A percentile compares a stretch with the other conserved stretches of the same genome.
phyloP scores from a whole-genome alignment of 2,888 invertebrate genomes.

The Nebria salina region DNA sequence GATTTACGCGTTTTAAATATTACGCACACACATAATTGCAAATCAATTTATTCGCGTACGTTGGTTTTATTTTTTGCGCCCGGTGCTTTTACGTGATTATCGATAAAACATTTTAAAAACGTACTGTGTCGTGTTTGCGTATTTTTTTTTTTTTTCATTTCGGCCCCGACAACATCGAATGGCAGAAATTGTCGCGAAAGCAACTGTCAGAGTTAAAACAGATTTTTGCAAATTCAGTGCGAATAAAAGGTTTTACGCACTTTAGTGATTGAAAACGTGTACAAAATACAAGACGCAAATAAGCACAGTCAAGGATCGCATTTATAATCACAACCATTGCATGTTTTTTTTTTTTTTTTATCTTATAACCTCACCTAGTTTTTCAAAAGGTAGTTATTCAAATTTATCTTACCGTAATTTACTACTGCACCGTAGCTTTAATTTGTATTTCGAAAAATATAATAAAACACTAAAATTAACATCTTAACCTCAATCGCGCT shows the following conservation, averaged over 20 bases:
- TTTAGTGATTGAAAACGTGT: conserved; percentile 8
- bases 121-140: conserved; percentile 56
- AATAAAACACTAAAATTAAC: no score
- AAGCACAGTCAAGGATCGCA: conserved; percentile 31
- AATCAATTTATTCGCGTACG: conserved; percentile 43
- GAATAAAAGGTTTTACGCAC: conserved; percentile 44
- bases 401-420: background rate
- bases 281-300: conserved; percentile 48
- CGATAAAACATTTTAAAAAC: conserved; percentile 57
- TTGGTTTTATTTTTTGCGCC: conserved; percentile 49
- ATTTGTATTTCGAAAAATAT: background rate
- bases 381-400: conserved; percentile 30
- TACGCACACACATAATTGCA: conserved; percentile 10
- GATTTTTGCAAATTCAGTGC: conserved; percentile 39
- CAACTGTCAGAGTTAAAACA: conserved; percentile 58
- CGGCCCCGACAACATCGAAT: conserved; percentile 50
- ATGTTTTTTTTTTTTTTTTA: background rate
- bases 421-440: background rate
- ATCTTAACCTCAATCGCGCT: background rate
- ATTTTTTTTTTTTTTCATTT: conserved; percentile 3
- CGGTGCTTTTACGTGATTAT: conserved; percentile 53
- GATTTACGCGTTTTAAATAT: background rate
- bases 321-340: conserved; percentile 30
- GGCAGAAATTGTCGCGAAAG: conserved; percentile 61
- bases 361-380: conserved; percentile 36